Evolutionary conservation across 2,113 vertebrate genomes (phyloP).

Genomic region (Myodes glareolus): DNA sequence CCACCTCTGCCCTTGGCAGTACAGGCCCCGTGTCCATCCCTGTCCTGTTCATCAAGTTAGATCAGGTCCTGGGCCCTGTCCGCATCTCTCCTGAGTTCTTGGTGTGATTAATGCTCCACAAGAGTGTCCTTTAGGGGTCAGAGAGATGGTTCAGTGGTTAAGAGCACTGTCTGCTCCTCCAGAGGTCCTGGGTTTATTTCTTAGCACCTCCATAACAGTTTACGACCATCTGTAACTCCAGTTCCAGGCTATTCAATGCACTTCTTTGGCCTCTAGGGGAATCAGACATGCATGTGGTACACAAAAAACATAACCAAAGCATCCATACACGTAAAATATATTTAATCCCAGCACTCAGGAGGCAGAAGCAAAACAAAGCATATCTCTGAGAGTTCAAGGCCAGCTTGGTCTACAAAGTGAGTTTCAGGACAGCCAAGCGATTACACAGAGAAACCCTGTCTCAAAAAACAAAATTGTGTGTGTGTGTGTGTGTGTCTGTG

Average conservation of each 20-base stretch:
- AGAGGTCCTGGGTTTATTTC: not conserved
- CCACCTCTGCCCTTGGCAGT: fast-evolving
- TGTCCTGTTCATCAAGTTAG: fast-evolving
- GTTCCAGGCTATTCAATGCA: not conserved
- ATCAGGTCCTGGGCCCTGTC: not conserved
- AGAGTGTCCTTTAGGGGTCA: not conserved
- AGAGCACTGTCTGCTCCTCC: not conserved
- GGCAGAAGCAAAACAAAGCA: not conserved
- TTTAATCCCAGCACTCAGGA: not conserved
- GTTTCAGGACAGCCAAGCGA: not conserved
- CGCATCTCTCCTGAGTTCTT: not conserved
- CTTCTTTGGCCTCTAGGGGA: no score
- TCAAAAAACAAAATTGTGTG: not conserved
- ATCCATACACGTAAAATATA: not conserved
- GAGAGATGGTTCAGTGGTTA: not conserved
- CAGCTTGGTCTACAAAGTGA: not conserved
- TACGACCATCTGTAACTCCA: not conserved
- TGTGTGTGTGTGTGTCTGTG: no score
- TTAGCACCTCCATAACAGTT: not conserved
- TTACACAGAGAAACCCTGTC: not conserved
- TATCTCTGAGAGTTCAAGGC: not conserved
- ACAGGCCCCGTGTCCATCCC: fast-evolving
- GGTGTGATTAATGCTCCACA: fast-evolving
- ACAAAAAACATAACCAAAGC: not conserved
- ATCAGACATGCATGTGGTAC: not conserved